These are phyloP conservation scores for Morus bassanus DNA, from an alignment of 2,797 vertebrate genomes.

Conservation along the genomic window DNA sequence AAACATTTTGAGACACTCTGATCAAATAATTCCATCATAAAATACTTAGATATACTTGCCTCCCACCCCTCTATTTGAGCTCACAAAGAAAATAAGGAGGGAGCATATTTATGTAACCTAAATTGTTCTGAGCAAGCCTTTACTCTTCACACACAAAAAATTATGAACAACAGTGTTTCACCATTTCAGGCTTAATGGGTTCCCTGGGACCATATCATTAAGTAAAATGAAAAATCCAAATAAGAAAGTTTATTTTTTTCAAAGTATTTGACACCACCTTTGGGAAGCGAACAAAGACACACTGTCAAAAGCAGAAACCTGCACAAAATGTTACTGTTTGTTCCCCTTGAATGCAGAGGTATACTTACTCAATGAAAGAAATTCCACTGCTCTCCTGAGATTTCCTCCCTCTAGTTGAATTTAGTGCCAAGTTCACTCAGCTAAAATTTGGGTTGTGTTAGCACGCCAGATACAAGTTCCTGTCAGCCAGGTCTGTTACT, in stretches of 20 bases:
- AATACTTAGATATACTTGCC: background rate
- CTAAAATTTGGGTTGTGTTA: constrained; percentile 20
- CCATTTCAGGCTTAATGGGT: constrained; percentile 12
- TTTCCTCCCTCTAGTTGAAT: constrained; percentile 73
- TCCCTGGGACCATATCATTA: constrained; percentile 31
- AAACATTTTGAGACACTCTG: background rate
- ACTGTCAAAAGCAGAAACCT: constrained; percentile 67
- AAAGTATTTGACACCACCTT: constrained; percentile 67
- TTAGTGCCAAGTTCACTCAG: constrained; percentile 56
- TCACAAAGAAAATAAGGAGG: background rate
- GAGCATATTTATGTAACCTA: background rate
- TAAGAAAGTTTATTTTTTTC: constrained; percentile 60
- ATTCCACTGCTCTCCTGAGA: constrained; percentile 86
- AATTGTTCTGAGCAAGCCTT: background rate
- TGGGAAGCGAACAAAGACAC: constrained; percentile 70
- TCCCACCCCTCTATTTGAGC: background rate
- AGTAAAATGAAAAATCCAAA: constrained; percentile 42
- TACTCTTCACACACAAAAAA: background rate
- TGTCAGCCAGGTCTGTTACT: constrained; percentile 1
- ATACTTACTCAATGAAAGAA: constrained; percentile 82
- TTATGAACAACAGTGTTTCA: background rate
- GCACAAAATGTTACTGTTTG: constrained; percentile 80
- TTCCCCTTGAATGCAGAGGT: constrained; percentile 70
- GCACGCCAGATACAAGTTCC: constrained; percentile 25
- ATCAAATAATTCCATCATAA: background rate